Conservation (phyloP, 2,888 invertebrate genomes). For the Sicus ferrugineus region DNA sequence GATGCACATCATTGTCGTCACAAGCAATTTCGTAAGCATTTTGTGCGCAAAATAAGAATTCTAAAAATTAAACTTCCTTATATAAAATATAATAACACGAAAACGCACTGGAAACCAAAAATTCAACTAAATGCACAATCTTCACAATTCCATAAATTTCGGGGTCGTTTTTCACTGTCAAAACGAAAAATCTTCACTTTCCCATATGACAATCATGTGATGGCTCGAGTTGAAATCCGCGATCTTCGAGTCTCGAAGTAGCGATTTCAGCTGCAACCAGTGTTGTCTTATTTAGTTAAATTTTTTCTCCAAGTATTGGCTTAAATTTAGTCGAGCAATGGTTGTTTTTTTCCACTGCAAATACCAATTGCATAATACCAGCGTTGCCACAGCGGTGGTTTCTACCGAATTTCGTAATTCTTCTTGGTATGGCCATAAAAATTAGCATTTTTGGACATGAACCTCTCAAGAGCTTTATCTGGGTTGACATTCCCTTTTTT, state of each 20-base stretch:
- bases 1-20: constrained; percentile 52
- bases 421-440: no score
- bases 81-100: constrained; percentile 42
- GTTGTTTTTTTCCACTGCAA: no score
- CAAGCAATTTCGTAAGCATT: constrained; percentile 54
- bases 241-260: constrained; percentile 18
- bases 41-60: constrained; percentile 37
- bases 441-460: no score
- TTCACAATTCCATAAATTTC: constrained; percentile 40
- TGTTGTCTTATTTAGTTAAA: no score
- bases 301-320: no score
- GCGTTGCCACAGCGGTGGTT: no score
- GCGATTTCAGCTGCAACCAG: no score
- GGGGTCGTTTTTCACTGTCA: constrained; percentile 54
- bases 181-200: constrained; percentile 52
- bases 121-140: constrained; percentile 41
- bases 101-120: constrained; percentile 30
- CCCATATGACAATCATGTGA: constrained; percentile 64
- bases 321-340: no score
- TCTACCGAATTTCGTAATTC: no score
- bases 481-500: no score
- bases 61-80: constrained; percentile 6
- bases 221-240: constrained; percentile 35
- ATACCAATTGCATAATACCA: no score
- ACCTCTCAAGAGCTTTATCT: no score